Base-by-base conservation (phyloP, 2,113 vertebrate species). In the Centropus bengalensis region DNA sequence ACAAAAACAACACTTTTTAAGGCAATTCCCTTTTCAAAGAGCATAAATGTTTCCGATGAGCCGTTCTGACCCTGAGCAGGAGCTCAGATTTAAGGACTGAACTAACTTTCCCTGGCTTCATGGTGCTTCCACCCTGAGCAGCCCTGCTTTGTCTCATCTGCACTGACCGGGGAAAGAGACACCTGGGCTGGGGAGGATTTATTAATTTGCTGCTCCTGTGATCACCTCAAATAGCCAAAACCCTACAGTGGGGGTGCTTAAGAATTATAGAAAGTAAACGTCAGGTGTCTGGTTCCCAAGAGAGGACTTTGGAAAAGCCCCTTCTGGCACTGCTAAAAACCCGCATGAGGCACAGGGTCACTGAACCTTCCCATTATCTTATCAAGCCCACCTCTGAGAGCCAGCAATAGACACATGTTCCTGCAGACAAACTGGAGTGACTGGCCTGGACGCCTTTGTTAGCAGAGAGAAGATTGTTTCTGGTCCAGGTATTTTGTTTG, bases 31-130 rank as follows among this genome's bases (percentile, higher is more conserved):
- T 3, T 52, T 54, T 63, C 28, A 14, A 20, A 36, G 64, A 18
- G 33, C 32, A 6, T 3, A 2, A 36, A 10, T 4, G 19, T 5
- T 36, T 52, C 2, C 7, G 1, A 21, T 27, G 10, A 19, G 44
- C 73, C 2, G 0, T 5, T 58, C 64, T 38, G 42, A 32, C 45
- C 5, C 30, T 8, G 26, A 77, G 32, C 5, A 4, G 30, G 62
- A 51, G 17, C 27, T 6, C 5, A 2, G 13, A 45, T 33, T 59
- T 14, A 63, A 67, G 28, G 28, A 33, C 49, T 11, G 8, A 80
- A 76, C 40, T 38, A 28, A 33, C 11, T 87, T 60, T 24, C 44
- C 24, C 81, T 45, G 18, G 20, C 16, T 49, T 45, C 11, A 6
- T 8, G 16, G 15, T 15, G 27, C 3, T 62, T 59, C 10, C 59